Conservation (phyloP, 2,888 invertebrate genomes). For the Mycalesis mineus region DNA sequence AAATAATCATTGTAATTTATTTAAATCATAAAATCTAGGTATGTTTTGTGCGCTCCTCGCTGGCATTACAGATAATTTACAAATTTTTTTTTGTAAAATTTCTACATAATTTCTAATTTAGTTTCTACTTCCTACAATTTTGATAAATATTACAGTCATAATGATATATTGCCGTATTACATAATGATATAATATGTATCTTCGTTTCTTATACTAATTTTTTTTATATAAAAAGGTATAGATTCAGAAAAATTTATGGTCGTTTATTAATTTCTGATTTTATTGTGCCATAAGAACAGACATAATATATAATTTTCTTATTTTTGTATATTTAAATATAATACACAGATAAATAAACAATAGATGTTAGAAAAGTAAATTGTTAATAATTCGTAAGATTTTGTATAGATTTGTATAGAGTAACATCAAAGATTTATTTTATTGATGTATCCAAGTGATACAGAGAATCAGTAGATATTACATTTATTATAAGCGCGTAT, state of each 20-base stretch:
- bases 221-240: background rate
- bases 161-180: background rate
- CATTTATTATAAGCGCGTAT: background rate
- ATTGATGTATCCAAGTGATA: background rate
- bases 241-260: slow-evolving; percentile 2
- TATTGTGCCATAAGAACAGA: too few relatives aligned
- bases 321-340: background rate
- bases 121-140: background rate
- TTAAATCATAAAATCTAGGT: background rate
- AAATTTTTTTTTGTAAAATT: too few relatives aligned
- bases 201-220: background rate
- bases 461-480: background rate
- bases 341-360: background rate
- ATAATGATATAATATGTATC: background rate
- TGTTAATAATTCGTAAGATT: background rate
- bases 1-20: too few relatives aligned
- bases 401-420: background rate
- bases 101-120: background rate
- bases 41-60: background rate
- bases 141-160: background rate
- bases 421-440: background rate
- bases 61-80: background rate
- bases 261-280: background rate
- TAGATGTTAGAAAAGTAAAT: background rate
- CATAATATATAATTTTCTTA: background rate